Evolutionary conservation across 2,888 invertebrate genomes (phyloP).

Genomic region (Chironomus riparius): DNA sequence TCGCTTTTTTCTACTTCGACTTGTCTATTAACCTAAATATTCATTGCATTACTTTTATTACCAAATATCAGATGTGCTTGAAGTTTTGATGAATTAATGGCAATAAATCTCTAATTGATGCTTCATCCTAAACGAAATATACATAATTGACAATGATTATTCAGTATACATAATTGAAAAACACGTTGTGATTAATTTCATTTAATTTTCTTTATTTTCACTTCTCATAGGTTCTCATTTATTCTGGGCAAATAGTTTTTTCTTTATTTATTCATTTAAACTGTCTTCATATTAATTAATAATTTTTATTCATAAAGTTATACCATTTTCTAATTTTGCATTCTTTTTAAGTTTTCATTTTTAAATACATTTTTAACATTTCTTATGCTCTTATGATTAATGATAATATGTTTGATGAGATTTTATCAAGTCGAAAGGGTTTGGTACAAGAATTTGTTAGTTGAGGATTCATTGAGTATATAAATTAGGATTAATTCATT

Average conservation of each 20-base stretch:
- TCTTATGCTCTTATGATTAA: neutral
- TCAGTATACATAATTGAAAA: too few relatives aligned
- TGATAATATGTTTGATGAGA: neutral
- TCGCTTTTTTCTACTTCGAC: too few relatives aligned
- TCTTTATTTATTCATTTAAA: neutral
- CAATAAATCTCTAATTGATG: too few relatives aligned
- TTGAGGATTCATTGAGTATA: too few relatives aligned
- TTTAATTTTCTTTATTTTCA: neutral
- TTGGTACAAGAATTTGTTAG: neutral
- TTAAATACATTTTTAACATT: neutral
- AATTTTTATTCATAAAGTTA: neutral
- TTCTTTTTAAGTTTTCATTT: neutral
- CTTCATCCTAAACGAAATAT: too few relatives aligned
- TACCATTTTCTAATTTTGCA: neutral
- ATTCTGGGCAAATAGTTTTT: neutral
- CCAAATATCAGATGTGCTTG: too few relatives aligned
- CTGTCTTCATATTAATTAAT: neutral
- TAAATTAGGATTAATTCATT: too few relatives aligned
- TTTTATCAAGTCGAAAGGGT: neutral
- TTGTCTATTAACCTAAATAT: too few relatives aligned
- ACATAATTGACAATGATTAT: neutral
- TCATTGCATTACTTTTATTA: too few relatives aligned
- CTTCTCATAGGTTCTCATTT: constrained; percentile 4
- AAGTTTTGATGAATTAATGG: too few relatives aligned
- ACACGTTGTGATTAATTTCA: neutral